Evolutionary conservation across 2,888 invertebrate genomes (phyloP), one percentile per base, ranked within the genome.

Genomic region (Microplitis manilae): DNA sequence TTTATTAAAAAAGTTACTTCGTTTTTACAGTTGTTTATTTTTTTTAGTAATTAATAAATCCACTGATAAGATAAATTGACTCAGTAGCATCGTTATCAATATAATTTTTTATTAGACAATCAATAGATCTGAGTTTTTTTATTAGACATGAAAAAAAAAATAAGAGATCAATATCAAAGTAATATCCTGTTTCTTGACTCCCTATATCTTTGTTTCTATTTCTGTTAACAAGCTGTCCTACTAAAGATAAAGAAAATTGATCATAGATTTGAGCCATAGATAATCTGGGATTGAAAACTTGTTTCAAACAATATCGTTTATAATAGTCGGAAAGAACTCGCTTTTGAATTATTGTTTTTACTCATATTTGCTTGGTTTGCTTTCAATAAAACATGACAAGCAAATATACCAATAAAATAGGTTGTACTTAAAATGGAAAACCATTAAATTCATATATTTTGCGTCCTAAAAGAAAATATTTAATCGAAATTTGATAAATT

Each of bases 201-300:
- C 8, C 13, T 50, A 50, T 50, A 50, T 50, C 50, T 50, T 13
- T 50, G 50, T 50, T 50, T 50, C 50, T 50, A 50, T 50, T 13
- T 50, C 9, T 50, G 50, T 50, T 50, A 50, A 50, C 50, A 50
- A 50, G 50, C 50, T 50, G 50, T 50, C 8, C 50, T 13, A 50
- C 50, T 50, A 50, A 50, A 50, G 50, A 50, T 50, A 50, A 50
- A 50, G 50, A 50, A 50, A 50, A 50, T 50, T 50, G 50, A 50
- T 50, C 50, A 13, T 8, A 50, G 50, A 50, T 13, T 50, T 50
- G 13, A 50, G 9, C 2, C 50, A 50, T 13, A 13, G 50, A 50
- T 50, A 50, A 50, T 50, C 50, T 50, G 9, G 1, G 50, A 50
- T 50, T 50, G 50, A 50, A 50, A 50, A 50, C 9, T 50, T 50